Base-by-base conservation (phyloP, 2,888 invertebrate species). In the Polietes domitor region DNA sequence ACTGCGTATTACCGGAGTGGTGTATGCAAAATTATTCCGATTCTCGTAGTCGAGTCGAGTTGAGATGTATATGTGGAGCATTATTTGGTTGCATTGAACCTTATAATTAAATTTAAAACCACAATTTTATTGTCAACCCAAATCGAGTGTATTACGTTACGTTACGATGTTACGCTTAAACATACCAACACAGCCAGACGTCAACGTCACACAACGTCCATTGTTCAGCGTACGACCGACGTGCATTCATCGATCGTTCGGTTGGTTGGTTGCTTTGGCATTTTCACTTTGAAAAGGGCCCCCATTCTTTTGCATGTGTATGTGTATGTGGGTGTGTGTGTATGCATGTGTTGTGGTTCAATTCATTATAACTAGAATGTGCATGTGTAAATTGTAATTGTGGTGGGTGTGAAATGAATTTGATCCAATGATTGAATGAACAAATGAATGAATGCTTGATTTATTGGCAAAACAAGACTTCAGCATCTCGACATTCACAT, bases 31-130 rank as follows among this genome's bases (percentile, higher is more conserved):
- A 77, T 81, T 77, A 77, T 81, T 77, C 73, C 68, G 41, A 73
- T 77, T 73, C 53, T 63, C 63, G 73, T 80, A n/a, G 32, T 32
- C 17, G 32, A 26, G 63, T 15, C 17, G n/a, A 26, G 17, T n/a
- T 65, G 55, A 17, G 55, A 6, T 58, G 26, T 41, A 19, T 65
- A 41, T 21, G 41, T n/a, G 32, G 32, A 32, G 41, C 68, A 41
- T 68, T 68, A 24, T 68, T 77, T 77, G 78, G 63, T 80, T 74
- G 83, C 82, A 73, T 71, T 78, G 71, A 76, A 85, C 73, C 85
- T 82, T 78, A 79, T 85, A 86, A 86, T 86, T 86, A 82, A 85
- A 86, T 83, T 82, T 75, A 79, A 85, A 82, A 86, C 86, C 86
- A 78, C 85, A 85, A 82, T 82, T 85, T 83, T 76, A 81, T 84